Percentiles rank a stretch among this genome's conserved stretches.
Conservation (phyloP, 2,797 vertebrate genomes). For the Myioborus miniatus region DNA sequence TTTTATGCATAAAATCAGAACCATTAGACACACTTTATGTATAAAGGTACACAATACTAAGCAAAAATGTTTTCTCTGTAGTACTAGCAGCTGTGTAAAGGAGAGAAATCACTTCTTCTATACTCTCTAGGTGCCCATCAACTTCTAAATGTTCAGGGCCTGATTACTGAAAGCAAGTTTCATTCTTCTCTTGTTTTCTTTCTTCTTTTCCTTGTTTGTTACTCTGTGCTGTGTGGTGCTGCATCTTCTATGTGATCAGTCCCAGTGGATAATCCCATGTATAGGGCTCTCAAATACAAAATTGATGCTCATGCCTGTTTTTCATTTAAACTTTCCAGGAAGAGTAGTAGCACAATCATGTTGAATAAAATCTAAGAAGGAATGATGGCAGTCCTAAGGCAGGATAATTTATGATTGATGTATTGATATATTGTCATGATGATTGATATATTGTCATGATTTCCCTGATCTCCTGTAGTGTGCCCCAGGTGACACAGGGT, state of each 20-base stretch:
- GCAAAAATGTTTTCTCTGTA: slow-evolving; percentile 30
- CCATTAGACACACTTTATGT: slow-evolving; percentile 37
- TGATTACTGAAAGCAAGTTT: not conserved
- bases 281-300: not conserved
- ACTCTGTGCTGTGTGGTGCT: not conserved
- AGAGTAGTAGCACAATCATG: not conserved
- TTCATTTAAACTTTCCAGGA: not conserved
- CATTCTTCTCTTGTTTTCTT: not conserved
- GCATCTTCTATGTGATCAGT: not conserved
- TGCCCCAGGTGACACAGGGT: not conserved
- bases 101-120: slow-evolving; percentile 51
- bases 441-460: not conserved
- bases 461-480: not conserved
- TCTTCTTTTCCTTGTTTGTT: not conserved
- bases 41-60: slow-evolving; percentile 47
- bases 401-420: not conserved
- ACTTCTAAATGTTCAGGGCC: slow-evolving; percentile 38
- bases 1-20: slow-evolving; percentile 55
- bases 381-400: not conserved
- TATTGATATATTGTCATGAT: no score
- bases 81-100: slow-evolving; percentile 63
- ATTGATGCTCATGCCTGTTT: not conserved
- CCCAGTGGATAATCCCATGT: not conserved
- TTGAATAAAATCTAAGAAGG: not conserved
- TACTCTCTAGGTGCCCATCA: slow-evolving; percentile 61